phyloP scores from a whole-genome alignment of 2,797 vertebrate species.

The Gadopsis bispinosus region DNA sequence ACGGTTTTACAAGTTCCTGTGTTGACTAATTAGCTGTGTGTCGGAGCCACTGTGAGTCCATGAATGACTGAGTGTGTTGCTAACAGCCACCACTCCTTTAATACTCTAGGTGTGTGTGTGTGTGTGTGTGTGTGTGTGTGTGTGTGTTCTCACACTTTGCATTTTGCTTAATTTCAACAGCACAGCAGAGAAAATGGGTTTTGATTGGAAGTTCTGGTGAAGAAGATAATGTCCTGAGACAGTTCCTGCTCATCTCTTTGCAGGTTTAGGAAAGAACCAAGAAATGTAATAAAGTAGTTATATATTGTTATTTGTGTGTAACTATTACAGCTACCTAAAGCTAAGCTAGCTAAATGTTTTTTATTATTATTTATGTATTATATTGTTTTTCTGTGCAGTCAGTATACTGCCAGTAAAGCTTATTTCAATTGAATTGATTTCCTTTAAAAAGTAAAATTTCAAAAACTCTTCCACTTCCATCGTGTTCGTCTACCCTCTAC shows the following conservation, averaged over 20 bases:
- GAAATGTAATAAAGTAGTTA: not conserved
- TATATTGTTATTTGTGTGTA: not conserved
- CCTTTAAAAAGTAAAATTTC: too few species aligned
- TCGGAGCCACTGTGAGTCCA: not conserved
- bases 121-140: constrained; percentile 15
- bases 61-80: constrained; percentile 29
- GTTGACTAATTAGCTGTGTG: constrained; percentile 38
- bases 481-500: not conserved
- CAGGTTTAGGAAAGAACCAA: not conserved
- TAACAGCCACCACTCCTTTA: not conserved
- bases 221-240: not conserved
- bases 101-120: constrained; percentile 4
- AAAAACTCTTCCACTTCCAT: too few species aligned
- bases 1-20: not conserved
- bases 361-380: too few species aligned
- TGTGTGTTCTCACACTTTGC: not conserved
- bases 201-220: not conserved
- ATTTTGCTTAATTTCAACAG: not conserved
- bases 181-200: not conserved
- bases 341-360: too few species aligned
- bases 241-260: not conserved
- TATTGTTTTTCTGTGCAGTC: too few species aligned
- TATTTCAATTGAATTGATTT: too few species aligned
- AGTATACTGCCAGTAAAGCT: too few species aligned
- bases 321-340: too few species aligned